Evolutionary conservation across 2,888 invertebrate species (phyloP), one percentile per base, ranked within the genome.

Genomic region (Nymphalis polychloros): DNA sequence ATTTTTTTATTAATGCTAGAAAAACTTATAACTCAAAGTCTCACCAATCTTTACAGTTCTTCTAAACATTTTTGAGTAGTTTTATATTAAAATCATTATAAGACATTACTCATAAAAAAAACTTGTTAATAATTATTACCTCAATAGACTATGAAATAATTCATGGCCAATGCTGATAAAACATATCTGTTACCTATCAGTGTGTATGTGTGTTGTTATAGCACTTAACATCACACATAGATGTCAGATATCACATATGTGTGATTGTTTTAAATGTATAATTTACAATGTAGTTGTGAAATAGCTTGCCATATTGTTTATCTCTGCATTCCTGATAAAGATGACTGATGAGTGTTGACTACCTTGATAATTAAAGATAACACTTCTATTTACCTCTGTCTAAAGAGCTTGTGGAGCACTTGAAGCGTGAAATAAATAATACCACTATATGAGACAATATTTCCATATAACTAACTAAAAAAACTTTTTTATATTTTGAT

Each of bases 291-390:
- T 70, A 64, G 68, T 70, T 75, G 72, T 74, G 67, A 70, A 74
- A 68, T 73, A 67, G 60, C 66, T 68, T 46, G 60, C 68, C 74
- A 76, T 70, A 72, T 75, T 74, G 73, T 79, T 81, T 84, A 83
- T 84, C 85, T 79, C 72, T 65, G 72, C 76, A 75, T 78, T 84
- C 73, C 72, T 81, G 89, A 89, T 89, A 89, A 85, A 78, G 67
- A 78, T 85, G 85, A 86, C 76, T 87, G 87, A 87, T 88, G 82
- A 80, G 76, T 81, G 77, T 77, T 70, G 71, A 79, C 79, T 72
- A 76, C 72, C 76, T 72, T 81, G 87, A 87, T 87, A 88, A 81
- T 71, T 65, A 53, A 50, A 74, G 81, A 81, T 81, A 81, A 77
- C 69, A 66, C 67, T 67, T 68, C 63, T 67, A 67, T 67, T 65